These are phyloP conservation scores for Corapipo altera DNA, from an alignment of 2,113 vertebrate genomes.

Conservation along the genomic window DNA sequence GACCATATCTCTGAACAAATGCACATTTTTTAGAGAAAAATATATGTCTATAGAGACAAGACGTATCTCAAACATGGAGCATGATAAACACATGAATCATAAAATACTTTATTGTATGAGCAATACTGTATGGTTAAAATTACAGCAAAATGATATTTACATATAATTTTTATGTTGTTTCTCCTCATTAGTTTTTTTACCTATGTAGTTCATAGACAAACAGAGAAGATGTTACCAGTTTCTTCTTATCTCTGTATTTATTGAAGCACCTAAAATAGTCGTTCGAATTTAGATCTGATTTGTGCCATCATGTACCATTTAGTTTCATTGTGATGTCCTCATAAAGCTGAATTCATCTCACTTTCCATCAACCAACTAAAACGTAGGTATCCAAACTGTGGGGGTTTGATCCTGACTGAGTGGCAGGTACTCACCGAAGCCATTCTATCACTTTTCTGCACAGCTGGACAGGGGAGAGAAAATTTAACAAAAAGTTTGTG, in stretches of 20 bases:
- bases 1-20: neutral
- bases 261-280: neutral
- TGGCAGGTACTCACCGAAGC: neutral
- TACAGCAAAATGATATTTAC: neutral
- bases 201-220: fast-evolving
- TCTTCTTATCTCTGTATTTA: neutral
- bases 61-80: fast-evolving
- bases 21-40: neutral
- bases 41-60: neutral
- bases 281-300: neutral
- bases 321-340: neutral
- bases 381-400: fast-evolving
- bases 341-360: neutral
- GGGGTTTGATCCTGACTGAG: neutral
- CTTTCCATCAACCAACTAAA: neutral
- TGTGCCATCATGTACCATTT: neutral
- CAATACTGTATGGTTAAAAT: neutral
- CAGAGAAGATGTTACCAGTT: neutral
- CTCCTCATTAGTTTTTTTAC: fast-evolving
- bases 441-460: neutral
- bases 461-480: neutral
- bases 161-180: neutral
- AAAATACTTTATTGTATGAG: neutral
- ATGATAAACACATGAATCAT: neutral
- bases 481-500: neutral